Percentiles rank a stretch among this genome's conserved stretches.
phyloP scores from a whole-genome alignment of 2,113 vertebrate genomes.

The Ellobius talpinus region DNA sequence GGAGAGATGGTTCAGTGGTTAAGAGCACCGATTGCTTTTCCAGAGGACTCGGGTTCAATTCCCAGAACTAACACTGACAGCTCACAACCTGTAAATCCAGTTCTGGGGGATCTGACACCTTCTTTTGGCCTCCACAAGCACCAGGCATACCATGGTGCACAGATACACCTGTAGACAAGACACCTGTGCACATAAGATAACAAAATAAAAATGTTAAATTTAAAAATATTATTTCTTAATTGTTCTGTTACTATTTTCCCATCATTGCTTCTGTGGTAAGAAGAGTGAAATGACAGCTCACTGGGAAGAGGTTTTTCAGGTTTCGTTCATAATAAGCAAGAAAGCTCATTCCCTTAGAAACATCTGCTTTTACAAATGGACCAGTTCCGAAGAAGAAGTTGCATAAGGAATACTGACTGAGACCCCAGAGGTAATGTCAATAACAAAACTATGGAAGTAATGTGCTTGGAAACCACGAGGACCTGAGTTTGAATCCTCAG shows the following conservation, averaged over 20 bases:
- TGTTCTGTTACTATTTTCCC: not conserved
- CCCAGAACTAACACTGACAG: not conserved
- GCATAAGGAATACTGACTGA: slow-evolving; percentile 1
- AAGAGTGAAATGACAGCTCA: not conserved
- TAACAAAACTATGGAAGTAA: not conserved
- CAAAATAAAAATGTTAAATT: not conserved
- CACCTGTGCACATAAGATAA: not conserved
- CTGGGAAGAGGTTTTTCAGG: not conserved
- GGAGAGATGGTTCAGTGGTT: not conserved
- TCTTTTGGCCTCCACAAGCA: not conserved
- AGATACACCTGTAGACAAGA: not conserved
- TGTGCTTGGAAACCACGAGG: no score
- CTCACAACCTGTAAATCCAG: not conserved
- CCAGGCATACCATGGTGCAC: not conserved
- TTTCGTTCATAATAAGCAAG: not conserved
- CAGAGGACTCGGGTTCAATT: not conserved
- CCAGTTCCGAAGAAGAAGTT: slow-evolving; percentile 27
- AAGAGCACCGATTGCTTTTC: not conserved
- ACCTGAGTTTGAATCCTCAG: not conserved
- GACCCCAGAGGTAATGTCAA: slow-evolving; percentile 2
- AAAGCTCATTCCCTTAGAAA: not conserved
- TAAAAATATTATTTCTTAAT: not conserved
- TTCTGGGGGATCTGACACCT: not conserved
- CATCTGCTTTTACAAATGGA: slow-evolving; percentile 19
- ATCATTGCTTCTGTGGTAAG: not conserved